Evolutionary conservation across 2,888 invertebrate species (phyloP).

Genomic region (Dermolepida albohirtum): DNA sequence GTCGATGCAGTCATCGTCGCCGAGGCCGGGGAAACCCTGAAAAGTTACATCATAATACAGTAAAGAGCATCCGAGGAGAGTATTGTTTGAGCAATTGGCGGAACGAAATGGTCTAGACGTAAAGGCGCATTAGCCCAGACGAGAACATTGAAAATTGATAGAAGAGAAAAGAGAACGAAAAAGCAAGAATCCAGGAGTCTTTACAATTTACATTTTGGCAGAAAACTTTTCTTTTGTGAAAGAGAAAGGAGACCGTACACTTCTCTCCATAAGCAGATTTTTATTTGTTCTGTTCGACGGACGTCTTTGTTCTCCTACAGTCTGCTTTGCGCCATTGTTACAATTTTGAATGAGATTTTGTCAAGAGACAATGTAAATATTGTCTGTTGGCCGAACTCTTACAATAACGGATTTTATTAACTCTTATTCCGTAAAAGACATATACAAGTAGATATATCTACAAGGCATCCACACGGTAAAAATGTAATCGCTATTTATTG

Average conservation of each 20-base stretch:
- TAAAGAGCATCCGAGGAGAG: no score
- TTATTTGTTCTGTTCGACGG: not conserved
- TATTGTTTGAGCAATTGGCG: constrained; percentile 38
- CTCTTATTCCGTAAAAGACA: not conserved
- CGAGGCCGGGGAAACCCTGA: no score
- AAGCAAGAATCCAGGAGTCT: constrained; percentile 7
- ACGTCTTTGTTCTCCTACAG: not conserved
- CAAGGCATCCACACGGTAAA: no score
- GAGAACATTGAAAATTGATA: constrained; percentile 20
- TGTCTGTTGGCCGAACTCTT: not conserved
- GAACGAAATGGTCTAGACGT: constrained; percentile 21
- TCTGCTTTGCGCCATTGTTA: no score
- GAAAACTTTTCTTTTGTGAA: constrained; percentile 10
- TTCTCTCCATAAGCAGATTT: not conserved
- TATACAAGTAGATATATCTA: no score
- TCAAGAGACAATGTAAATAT: no score
- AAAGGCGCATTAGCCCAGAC: constrained; percentile 17
- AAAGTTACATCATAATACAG: no score
- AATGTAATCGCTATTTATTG: no score
- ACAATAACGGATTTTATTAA: not conserved
- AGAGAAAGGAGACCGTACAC: not conserved
- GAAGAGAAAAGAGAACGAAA: not conserved
- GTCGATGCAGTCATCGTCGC: no score
- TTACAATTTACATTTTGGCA: not conserved
- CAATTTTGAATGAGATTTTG: no score